Conservation (phyloP, 1,140 invertebrate species). For the Lasioglossum baleicum region DNA sequence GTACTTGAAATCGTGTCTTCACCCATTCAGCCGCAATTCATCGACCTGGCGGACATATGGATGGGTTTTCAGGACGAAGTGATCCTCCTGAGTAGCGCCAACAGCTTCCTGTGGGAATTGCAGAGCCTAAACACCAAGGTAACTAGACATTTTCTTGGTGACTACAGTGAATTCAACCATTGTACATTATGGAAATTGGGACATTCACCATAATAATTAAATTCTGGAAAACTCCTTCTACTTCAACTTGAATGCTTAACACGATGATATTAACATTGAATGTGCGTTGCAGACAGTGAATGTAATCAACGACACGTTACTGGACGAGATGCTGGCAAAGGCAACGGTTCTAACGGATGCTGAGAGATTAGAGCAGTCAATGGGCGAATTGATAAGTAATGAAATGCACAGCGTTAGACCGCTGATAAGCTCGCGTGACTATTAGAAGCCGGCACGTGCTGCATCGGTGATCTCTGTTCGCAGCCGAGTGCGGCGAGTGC, state of each 20-base stretch:
- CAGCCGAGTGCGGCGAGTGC: slow-evolving; percentile 69
- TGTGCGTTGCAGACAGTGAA: slow-evolving; percentile 54
- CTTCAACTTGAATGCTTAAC: too few species aligned
- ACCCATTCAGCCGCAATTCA: slow-evolving; percentile 82
- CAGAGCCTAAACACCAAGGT: slow-evolving; percentile 78
- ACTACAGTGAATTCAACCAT: too few species aligned
- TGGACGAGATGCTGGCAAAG: slow-evolving; percentile 65
- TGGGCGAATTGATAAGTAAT: slow-evolving; percentile 76
- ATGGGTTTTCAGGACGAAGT: slow-evolving; percentile 83
- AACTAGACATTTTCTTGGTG: slow-evolving; percentile 31
- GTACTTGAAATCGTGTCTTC: not conserved
- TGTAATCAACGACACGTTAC: slow-evolving; percentile 67
- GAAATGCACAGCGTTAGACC: not conserved
- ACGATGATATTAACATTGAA: slow-evolving; percentile 43
- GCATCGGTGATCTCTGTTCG: slow-evolving; percentile 1
- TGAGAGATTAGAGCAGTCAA: slow-evolving; percentile 76
- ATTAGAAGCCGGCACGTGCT: not conserved
- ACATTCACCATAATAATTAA: too few species aligned
- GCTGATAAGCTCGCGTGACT: not conserved
- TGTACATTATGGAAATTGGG: too few species aligned
- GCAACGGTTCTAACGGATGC: slow-evolving; percentile 76
- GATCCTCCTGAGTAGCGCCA: slow-evolving; percentile 82
- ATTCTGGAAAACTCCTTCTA: too few species aligned
- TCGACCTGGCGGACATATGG: slow-evolving; percentile 83
- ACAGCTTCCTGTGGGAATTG: slow-evolving; percentile 80